phyloP scores from a whole-genome alignment of 2,888 invertebrate species.

The Notocelia uddmanniana region DNA sequence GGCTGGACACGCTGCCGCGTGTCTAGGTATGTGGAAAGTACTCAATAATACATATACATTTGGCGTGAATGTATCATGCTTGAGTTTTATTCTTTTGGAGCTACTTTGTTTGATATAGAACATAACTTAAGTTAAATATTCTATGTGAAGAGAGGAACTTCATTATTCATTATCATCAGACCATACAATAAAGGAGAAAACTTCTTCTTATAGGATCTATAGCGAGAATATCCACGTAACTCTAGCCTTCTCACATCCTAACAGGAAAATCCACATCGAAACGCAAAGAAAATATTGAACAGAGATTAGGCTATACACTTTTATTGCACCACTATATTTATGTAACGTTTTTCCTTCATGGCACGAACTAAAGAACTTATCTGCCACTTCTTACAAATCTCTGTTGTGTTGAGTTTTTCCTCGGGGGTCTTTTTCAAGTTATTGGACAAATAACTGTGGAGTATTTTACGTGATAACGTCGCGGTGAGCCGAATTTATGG shows the following conservation, averaged over 20 bases:
- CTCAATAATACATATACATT: neutral
- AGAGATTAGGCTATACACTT: conserved; percentile 50
- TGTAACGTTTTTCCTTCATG: conserved; percentile 45
- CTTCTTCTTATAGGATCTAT: neutral
- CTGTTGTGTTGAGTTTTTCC: conserved; percentile 44
- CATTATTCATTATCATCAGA: too few relatives aligned
- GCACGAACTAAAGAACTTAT: conserved; percentile 48
- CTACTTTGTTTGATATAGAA: too few relatives aligned
- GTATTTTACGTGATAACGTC: conserved; percentile 47
- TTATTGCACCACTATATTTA: conserved; percentile 49
- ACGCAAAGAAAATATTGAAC: conserved; percentile 49
- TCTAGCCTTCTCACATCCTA: conserved; percentile 46
- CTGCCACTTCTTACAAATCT: conserved; percentile 47
- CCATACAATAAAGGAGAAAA: too few relatives aligned
- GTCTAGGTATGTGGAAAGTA: too few relatives aligned
- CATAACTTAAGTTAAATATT: neutral
- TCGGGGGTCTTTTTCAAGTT: conserved; percentile 38
- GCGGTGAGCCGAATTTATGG: conserved; percentile 46
- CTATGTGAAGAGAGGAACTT: neutral
- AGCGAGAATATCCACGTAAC: conserved; percentile 46
- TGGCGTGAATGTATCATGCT: neutral
- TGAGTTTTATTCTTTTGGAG: too few relatives aligned
- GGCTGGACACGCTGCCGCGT: too few relatives aligned
- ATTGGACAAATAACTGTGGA: conserved; percentile 47
- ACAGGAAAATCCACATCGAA: conserved; percentile 52